Conservation (phyloP, 2,113 vertebrate species). For the Octodon degus region DNA sequence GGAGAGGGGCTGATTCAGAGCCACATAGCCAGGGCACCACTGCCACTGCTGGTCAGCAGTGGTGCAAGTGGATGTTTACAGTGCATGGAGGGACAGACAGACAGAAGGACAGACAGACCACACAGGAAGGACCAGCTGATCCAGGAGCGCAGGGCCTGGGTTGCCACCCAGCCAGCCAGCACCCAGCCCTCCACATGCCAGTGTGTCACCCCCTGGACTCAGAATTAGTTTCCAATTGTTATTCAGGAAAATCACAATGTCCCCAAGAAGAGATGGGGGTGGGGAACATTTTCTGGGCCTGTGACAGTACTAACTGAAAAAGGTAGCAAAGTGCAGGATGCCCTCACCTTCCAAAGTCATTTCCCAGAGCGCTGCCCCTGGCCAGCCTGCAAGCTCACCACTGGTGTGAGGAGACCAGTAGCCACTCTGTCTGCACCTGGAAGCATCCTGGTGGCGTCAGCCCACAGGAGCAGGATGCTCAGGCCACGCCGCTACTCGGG, state of each 20-base stretch:
- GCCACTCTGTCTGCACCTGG: neutral
- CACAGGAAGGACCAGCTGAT: neutral
- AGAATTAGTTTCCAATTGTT: neutral
- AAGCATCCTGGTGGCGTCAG: neutral
- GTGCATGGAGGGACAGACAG: neutral
- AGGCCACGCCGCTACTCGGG: neutral
- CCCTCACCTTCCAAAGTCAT: neutral
- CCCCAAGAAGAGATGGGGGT: neutral
- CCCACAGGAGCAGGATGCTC: neutral
- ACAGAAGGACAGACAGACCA: neutral
- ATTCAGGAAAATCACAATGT: neutral
- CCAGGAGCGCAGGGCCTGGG: neutral
- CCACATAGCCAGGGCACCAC: neutral
- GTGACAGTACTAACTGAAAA: neutral
- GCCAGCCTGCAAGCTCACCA: too few species aligned
- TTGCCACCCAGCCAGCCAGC: neutral
- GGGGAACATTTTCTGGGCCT: neutral
- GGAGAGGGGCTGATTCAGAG: neutral
- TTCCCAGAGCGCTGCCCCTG: neutral
- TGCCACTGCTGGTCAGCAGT: neutral
- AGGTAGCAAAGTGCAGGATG: accelerated
- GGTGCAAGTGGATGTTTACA: neutral
- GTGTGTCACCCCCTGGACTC: neutral
- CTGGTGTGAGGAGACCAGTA: neutral
- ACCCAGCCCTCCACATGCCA: too few species aligned